phyloP scores from a whole-genome alignment of 1,140 invertebrate species.

The Uloborus diversus region DNA sequence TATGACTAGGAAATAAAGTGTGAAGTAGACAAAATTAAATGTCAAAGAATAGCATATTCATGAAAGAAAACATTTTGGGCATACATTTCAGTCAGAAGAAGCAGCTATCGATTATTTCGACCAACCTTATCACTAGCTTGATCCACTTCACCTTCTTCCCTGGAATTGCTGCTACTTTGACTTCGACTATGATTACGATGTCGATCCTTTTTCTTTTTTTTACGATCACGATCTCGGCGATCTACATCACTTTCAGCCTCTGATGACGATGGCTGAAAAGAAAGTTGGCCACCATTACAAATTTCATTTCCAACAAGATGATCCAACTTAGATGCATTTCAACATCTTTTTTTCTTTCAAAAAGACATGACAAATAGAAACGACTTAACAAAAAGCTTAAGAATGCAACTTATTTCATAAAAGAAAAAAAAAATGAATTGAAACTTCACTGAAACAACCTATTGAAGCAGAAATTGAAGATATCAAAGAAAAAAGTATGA shows the following conservation, averaged over 20 bases:
- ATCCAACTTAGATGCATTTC: no score
- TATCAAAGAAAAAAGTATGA: no score
- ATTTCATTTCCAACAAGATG: no score
- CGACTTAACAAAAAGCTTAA: no score
- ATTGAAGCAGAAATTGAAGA: no score
- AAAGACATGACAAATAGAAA: no score
- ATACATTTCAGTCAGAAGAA: not conserved
- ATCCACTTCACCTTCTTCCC: conserved; percentile 56
- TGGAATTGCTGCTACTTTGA: conserved; percentile 39
- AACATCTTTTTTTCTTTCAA: no score
- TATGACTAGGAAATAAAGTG: not conserved
- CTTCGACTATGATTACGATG: conserved; percentile 31
- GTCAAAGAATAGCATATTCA: not conserved
- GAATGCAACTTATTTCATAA: no score
- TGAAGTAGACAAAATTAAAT: not conserved
- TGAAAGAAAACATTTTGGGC: not conserved
- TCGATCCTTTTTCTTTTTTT: conserved; percentile 30
- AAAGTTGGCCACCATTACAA: no score
- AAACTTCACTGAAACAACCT: no score
- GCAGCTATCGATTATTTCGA: conserved; percentile 33
- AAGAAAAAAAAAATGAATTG: no score
- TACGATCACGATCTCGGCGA: conserved; percentile 10
- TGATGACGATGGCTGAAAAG: conserved; percentile 44
- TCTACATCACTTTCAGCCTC: conserved; percentile 36
- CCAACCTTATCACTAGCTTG: conserved; percentile 51